phyloP scores from a whole-genome alignment of 1,140 invertebrate species.

The Mercenaria mercenaria region DNA sequence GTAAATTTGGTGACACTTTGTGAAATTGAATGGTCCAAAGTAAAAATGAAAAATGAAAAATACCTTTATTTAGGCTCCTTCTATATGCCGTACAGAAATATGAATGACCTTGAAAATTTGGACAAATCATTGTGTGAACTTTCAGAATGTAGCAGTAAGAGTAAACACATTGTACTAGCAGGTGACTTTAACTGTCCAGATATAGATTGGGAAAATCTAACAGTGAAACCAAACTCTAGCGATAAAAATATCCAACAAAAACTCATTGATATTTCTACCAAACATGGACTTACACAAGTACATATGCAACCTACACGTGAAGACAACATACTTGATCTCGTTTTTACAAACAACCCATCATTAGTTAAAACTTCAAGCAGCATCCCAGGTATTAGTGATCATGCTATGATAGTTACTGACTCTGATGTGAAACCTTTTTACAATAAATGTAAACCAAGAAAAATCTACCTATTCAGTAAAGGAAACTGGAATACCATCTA shows the following conservation, averaged over 20 bases:
- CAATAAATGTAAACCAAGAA: not conserved
- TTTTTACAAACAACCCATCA: not conserved
- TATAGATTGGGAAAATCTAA: not conserved
- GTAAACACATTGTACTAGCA: not conserved
- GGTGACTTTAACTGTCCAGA: constrained; percentile 10
- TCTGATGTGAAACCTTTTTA: not conserved
- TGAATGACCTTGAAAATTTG: not conserved
- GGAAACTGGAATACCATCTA: not conserved
- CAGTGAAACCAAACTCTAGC: not conserved
- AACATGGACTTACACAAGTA: not conserved
- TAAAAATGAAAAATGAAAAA: not conserved
- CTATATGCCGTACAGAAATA: not conserved
- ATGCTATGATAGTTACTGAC: not conserved
- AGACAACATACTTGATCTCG: not conserved
- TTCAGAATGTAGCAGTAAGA: not conserved
- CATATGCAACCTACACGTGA: not conserved
- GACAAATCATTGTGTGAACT: too few species aligned
- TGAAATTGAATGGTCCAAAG: not conserved
- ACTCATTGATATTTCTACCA: not conserved
- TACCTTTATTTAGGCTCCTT: not conserved
- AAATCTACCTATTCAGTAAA: not conserved
- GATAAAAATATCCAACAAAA: not conserved
- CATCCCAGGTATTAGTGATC: not conserved
- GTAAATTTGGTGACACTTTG: not conserved
- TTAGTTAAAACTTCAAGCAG: not conserved